Conservation (phyloP, 2,797 vertebrate species). For the Hyperoplus lanceolatus region DNA sequence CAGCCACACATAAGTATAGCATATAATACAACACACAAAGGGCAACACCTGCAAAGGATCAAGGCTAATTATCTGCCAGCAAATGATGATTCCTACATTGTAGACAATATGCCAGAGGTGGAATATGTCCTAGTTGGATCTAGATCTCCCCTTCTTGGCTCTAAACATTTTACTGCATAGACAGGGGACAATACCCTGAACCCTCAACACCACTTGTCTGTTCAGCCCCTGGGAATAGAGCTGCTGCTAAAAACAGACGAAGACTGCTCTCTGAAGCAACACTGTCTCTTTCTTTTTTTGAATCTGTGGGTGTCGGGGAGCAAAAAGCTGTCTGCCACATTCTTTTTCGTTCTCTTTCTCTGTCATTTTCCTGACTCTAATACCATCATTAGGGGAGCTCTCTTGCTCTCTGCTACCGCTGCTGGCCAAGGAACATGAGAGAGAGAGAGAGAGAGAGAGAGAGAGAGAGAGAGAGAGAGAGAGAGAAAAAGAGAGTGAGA, state of each 20-base stretch:
- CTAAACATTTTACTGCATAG: conserved; percentile 28
- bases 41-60: conserved; percentile 47
- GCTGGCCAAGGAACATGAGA: conserved; percentile 72
- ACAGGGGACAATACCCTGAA: conserved; percentile 59
- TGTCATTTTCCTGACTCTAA: conserved; percentile 78
- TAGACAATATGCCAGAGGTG: conserved; percentile 1
- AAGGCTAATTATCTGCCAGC: conserved; percentile 38
- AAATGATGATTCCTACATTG: conserved; percentile 15
- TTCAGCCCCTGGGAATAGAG: conserved; percentile 64
- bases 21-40: conserved; percentile 50
- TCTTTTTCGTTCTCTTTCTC: conserved; percentile 70
- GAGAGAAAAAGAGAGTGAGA: conserved; percentile 38
- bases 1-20: conserved; percentile 40
- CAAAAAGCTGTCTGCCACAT: conserved; percentile 77
- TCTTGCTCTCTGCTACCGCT: conserved; percentile 70
- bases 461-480: conserved; percentile 36
- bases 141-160: conserved; percentile 11
- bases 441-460: conserved; percentile 19
- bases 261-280: conserved; percentile 67
- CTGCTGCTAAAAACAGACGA: conserved; percentile 79
- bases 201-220: conserved; percentile 67
- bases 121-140: conserved; percentile 2
- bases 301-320: conserved; percentile 78
- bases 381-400: conserved; percentile 80
- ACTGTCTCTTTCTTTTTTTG: conserved; percentile 64